Evolutionary conservation across 2,113 vertebrate genomes (phyloP).

Genomic region (Mellivora capensis): DNA sequence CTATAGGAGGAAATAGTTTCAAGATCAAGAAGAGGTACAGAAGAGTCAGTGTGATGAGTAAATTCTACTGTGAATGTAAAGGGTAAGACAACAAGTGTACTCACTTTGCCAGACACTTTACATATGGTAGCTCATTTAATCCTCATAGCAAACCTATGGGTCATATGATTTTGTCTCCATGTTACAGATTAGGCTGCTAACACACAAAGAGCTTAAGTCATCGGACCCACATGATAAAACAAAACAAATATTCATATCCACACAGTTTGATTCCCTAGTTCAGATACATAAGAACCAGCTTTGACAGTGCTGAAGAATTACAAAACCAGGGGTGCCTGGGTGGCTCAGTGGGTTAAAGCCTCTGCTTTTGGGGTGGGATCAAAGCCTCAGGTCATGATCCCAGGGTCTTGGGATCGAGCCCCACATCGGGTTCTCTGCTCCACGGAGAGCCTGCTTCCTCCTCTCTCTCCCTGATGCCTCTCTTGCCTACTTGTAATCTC

Average conservation of each 20-base stretch:
- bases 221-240: background rate
- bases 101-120: background rate
- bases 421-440: too few relatives aligned
- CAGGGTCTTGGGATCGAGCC: too few relatives aligned
- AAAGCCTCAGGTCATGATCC: too few relatives aligned
- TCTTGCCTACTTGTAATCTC: too few relatives aligned
- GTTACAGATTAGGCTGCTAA: background rate
- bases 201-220: background rate
- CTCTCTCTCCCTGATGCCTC: too few relatives aligned
- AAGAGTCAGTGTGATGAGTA: background rate
- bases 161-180: background rate
- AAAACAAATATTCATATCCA: background rate
- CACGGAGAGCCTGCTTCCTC: too few relatives aligned
- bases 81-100: background rate
- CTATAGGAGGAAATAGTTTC: background rate
- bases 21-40: background rate
- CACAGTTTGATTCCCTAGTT: background rate
- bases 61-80: background rate
- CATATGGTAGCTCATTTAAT: background rate
- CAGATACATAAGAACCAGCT: background rate
- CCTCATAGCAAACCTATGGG: background rate
- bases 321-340: too few relatives aligned
- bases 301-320: background rate
- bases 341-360: too few relatives aligned
- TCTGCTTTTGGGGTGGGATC: too few relatives aligned